phyloP scores from a whole-genome alignment of 37 sponge, comb jelly and placozoan species.

The Mnemiopsis leidyi region DNA sequence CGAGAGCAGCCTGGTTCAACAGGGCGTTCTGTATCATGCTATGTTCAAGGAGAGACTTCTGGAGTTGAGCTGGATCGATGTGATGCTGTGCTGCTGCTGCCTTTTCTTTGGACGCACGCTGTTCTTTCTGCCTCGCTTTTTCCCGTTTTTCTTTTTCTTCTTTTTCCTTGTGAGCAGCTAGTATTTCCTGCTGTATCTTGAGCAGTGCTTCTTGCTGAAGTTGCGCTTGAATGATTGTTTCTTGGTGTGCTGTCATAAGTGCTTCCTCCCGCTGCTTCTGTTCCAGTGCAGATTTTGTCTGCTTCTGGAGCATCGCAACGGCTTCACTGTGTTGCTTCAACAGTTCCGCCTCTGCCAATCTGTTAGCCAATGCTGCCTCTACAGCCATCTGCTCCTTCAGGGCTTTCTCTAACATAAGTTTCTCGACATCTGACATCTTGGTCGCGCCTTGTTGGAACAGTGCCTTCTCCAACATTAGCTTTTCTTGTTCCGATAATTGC shows the following conservation, averaged over 20 bases:
- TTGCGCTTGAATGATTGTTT: slow-evolving; percentile 33
- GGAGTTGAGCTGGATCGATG: not conserved
- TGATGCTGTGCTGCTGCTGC: not conserved
- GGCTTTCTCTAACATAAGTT: slow-evolving; percentile 44
- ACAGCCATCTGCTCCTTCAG: slow-evolving; percentile 43
- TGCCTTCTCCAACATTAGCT: slow-evolving; percentile 53
- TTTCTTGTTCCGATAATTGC: slow-evolving; percentile 7
- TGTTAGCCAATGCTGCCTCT: slow-evolving; percentile 5
- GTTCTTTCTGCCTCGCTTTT: slow-evolving; percentile 28
- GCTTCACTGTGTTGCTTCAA: slow-evolving; percentile 17
- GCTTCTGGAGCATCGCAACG: not conserved
- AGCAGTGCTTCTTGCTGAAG: slow-evolving; percentile 24
- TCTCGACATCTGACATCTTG: slow-evolving; percentile 23
- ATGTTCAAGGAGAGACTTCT: slow-evolving; percentile 29
- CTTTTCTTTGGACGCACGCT: not conserved
- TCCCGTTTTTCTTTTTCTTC: slow-evolving; percentile 38
- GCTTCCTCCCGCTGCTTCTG: slow-evolving; percentile 61
- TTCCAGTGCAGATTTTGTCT: not conserved
- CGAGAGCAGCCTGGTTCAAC: slow-evolving; percentile 58
- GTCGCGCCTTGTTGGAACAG: not conserved
- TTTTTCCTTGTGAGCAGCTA: slow-evolving; percentile 52
- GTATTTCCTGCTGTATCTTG: slow-evolving; percentile 61
- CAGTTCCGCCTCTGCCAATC: slow-evolving; percentile 14
- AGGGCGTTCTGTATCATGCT: slow-evolving; percentile 56
- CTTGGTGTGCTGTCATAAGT: slow-evolving; percentile 7